These are phyloP conservation scores for Labrus mixtus DNA, from an alignment of 2,113 vertebrate species.

Conservation along the genomic window DNA sequence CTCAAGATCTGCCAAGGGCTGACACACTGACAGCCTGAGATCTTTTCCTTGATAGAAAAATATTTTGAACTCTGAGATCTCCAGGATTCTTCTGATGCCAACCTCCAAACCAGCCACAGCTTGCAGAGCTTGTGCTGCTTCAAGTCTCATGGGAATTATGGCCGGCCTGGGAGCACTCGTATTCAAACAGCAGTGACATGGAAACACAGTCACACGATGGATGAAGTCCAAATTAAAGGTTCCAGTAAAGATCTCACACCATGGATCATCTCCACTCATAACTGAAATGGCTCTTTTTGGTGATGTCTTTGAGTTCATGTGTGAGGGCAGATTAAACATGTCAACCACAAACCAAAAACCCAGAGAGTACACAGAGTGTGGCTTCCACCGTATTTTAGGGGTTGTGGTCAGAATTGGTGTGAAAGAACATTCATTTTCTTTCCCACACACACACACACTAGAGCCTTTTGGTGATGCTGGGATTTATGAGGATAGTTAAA, in stretches of 20 bases:
- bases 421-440: slow-evolving; percentile 27
- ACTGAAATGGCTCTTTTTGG: neutral
- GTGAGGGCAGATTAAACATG: slow-evolving; percentile 10
- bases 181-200: neutral
- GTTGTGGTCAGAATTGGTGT: neutral
- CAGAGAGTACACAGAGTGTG: neutral
- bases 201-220: neutral
- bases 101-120: neutral
- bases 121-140: neutral
- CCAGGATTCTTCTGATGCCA: neutral
- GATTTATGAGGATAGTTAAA: slow-evolving; percentile 14
- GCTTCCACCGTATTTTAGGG: slow-evolving; percentile 17
- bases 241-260: neutral
- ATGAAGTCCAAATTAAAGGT: slow-evolving; percentile 17
- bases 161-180: no score
- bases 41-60: neutral
- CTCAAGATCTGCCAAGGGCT: no score
- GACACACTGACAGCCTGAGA: no score
- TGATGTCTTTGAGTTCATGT: slow-evolving; percentile 1
- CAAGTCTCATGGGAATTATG: neutral
- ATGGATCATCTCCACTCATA: neutral
- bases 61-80: neutral
- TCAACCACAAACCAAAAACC: slow-evolving; percentile 5
- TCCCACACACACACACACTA: neutral
- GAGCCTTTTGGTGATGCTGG: neutral